Evolutionary conservation across 2,888 invertebrate species (phyloP).

Genomic region (Microctonus brassicae): DNA sequence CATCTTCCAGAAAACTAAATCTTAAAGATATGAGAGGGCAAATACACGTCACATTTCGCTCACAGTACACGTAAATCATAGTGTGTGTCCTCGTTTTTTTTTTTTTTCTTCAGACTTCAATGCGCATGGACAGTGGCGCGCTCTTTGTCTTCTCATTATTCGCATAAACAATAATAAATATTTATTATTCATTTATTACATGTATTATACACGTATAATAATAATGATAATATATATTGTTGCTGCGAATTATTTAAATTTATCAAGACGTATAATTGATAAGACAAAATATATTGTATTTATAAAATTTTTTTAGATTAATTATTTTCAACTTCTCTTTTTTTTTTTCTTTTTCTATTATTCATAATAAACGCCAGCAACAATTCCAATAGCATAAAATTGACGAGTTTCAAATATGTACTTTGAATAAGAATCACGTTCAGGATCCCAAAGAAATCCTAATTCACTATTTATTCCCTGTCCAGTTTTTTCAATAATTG

Average conservation of each 20-base stretch:
- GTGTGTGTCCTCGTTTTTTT: no score
- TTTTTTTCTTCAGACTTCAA: no score
- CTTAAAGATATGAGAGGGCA: slow-evolving; percentile 6
- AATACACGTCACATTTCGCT: slow-evolving; percentile 16
- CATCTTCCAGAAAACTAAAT: background rate
- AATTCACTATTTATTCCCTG: slow-evolving; percentile 46
- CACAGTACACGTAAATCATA: background rate
- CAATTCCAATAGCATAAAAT: slow-evolving; percentile 51
- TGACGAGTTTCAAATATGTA: slow-evolving; percentile 49
- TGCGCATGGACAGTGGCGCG: background rate
- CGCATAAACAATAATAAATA: no score
- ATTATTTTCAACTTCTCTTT: background rate
- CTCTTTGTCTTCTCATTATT: background rate
- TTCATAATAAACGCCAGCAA: slow-evolving; percentile 56
- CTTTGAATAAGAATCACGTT: slow-evolving; percentile 53
- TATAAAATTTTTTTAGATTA: background rate
- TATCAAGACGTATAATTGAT: no score
- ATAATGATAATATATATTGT: no score
- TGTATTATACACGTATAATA: no score
- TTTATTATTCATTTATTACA: no score
- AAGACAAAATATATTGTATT: background rate
- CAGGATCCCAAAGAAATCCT: slow-evolving; percentile 54
- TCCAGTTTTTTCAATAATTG: slow-evolving; percentile 55
- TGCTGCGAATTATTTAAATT: no score
- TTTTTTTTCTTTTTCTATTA: slow-evolving; percentile 34